These are phyloP conservation scores for Leptinotarsa haldemani DNA, from an alignment of 2,888 invertebrate genomes.

Conservation along the genomic window DNA sequence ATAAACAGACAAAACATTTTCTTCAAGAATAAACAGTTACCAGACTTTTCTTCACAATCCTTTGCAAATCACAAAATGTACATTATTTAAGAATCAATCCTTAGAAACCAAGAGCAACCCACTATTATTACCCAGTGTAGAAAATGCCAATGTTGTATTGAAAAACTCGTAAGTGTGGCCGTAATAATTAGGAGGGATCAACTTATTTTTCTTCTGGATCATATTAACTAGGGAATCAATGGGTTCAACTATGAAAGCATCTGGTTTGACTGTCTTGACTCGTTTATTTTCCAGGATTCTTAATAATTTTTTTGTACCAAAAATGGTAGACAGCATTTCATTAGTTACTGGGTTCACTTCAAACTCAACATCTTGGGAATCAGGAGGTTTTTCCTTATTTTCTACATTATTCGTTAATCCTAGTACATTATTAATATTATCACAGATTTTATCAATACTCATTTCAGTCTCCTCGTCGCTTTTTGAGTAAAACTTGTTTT, in stretches of 20 bases:
- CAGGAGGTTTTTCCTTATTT: constrained; percentile 28
- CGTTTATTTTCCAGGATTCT: constrained; percentile 27
- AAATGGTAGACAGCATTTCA: constrained; percentile 38
- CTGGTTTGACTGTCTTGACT: constrained; percentile 31
- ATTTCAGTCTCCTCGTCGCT: constrained; percentile 15
- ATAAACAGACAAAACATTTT: too few relatives aligned
- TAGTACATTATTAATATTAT: constrained; percentile 30
- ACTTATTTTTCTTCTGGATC: constrained; percentile 37
- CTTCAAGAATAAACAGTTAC: not conserved
- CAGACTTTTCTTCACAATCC: not conserved
- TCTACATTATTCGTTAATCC: constrained; percentile 27
- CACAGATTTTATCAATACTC: constrained; percentile 38
- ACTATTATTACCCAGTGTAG: constrained; percentile 31
- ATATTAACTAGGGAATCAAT: constrained; percentile 38
- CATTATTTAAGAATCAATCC: constrained; percentile 13
- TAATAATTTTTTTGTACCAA: constrained; percentile 34
- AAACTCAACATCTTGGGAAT: constrained; percentile 26
- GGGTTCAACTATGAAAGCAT: constrained; percentile 38
- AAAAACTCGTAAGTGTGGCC: constrained; percentile 36
- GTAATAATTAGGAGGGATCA: constrained; percentile 33
- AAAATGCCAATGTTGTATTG: constrained; percentile 33
- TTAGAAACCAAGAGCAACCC: constrained; percentile 37
- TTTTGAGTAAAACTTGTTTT: constrained; percentile 29
- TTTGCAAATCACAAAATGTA: not conserved
- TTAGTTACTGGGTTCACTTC: constrained; percentile 25